A percentile compares a stretch with the other conserved stretches of the same genome.
Evolutionary conservation across 2,888 invertebrate species (phyloP).

Genomic region (Pyralis farinalis): DNA sequence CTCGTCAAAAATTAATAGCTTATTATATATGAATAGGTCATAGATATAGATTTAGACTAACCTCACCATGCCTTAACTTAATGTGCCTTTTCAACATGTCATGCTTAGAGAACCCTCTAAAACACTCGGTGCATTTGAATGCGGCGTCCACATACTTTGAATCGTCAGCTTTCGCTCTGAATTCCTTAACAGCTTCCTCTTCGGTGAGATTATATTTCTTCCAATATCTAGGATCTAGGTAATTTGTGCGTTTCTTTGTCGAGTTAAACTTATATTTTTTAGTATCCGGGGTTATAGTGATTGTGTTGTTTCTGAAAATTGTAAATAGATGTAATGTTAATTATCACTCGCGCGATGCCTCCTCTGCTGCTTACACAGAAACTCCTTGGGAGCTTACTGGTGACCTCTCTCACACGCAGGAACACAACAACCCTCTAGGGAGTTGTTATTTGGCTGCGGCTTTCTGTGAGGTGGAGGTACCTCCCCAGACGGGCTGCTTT

Average conservation of each 20-base stretch:
- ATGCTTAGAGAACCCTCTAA: constrained; percentile 59
- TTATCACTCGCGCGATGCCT: too few species aligned
- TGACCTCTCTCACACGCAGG: too few species aligned
- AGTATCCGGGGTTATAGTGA: constrained; percentile 2
- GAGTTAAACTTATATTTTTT: constrained; percentile 16
- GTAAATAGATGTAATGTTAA: too few species aligned
- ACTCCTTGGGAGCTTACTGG: too few species aligned
- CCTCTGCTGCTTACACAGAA: too few species aligned
- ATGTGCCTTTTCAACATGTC: constrained; percentile 55
- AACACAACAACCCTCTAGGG: too few species aligned
- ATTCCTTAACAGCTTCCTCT: constrained; percentile 55
- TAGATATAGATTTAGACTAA: too few species aligned
- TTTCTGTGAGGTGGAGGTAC: too few species aligned
- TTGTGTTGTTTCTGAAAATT: background rate
- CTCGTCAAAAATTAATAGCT: too few species aligned
- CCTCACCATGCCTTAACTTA: constrained; percentile 52
- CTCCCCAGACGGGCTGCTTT: too few species aligned
- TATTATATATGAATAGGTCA: too few species aligned
- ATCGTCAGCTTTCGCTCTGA: constrained; percentile 40
- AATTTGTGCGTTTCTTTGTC: constrained; percentile 16
- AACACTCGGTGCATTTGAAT: constrained; percentile 57
- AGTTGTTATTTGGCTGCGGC: too few species aligned
- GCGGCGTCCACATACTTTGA: constrained; percentile 44
- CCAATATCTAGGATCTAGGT: constrained; percentile 40
- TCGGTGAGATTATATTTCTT: constrained; percentile 47